Evolutionary conservation across 2,888 invertebrate species (phyloP).

Genomic region (Lasioglossum leucozonium): DNA sequence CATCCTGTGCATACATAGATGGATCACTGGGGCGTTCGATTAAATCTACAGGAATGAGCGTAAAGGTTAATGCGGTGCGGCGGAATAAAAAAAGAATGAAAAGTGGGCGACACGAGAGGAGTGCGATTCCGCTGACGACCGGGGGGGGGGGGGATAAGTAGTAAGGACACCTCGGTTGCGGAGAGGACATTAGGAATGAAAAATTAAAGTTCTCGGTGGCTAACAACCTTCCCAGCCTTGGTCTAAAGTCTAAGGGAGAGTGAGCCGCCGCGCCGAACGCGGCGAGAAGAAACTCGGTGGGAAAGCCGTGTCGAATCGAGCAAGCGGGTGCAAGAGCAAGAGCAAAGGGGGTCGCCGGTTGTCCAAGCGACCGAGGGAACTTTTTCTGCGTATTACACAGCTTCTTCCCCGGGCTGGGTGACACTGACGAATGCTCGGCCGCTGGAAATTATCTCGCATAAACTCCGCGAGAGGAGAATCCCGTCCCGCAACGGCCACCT

Average conservation of each 20-base stretch:
- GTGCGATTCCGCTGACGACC: not conserved
- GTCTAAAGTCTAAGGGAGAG: not conserved
- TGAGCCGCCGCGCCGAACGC: not conserved
- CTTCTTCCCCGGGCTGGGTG: conserved; percentile 40
- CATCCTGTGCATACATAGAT: no score
- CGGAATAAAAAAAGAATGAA: no score
- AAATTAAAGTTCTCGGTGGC: conserved; percentile 43
- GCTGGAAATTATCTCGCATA: conserved; percentile 66
- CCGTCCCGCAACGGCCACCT: conserved; percentile 54
- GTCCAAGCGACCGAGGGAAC: conserved; percentile 28
- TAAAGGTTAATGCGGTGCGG: not conserved
- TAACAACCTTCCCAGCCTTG: conserved; percentile 17
- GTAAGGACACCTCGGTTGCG: not conserved
- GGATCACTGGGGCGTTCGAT: not conserved
- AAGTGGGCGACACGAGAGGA: not conserved
- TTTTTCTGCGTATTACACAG: conserved; percentile 53
- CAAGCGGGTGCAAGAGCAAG: not conserved
- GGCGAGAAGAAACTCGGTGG: conserved; percentile 27
- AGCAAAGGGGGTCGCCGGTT: conserved; percentile 13
- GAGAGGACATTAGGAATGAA: conserved; percentile 33
- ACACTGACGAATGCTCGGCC: conserved; percentile 68
- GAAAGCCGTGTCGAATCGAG: conserved; percentile 20
- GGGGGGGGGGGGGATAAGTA: not conserved
- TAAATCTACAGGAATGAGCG: not conserved
- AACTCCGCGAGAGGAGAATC: conserved; percentile 45